Base-by-base conservation (phyloP, 2,797 vertebrate genomes). In the Pachyuromys duprasi region DNA sequence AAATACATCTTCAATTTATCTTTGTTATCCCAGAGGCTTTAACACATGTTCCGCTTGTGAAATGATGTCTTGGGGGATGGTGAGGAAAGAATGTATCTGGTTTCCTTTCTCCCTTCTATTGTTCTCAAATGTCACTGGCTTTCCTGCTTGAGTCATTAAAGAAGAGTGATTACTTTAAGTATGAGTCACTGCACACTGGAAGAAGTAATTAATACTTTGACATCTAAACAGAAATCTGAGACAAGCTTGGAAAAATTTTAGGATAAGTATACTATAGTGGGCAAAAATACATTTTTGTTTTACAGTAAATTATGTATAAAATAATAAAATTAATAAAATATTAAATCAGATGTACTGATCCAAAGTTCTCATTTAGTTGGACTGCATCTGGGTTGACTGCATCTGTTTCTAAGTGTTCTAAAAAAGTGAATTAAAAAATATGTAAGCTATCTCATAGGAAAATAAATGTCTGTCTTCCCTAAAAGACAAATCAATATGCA, bases 61-160 rank as follows among this genome's bases (percentile, higher is more conserved):
- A 97, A 84, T 97, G 94, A 74, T 92, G 92, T 96, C 94, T 74
- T 94, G 49, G 67, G 94, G 96, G 90, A 95, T 91, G 80, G 86
- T 90, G 89, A 93, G 92, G 97, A 96, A 93, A 87, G 49, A 89
- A 60, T 93, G 90, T 94, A 80, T 74, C 80, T 36, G 89, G 76
- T 86, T 96, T n/a, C 84, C 98, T 97, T 76, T 42, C 80, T 96
- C 36, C 55, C 18, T 76, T 42, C 69, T 57, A 86, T 57, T 60
- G 39, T n/a, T 97, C 96, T 69, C 80, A 88, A 33, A 93, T 96
- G 93, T 80, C 91, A 80, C 65, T 84, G 82, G 95, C 39, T 83
- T 97, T 79, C 31, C 91, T 94, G 93, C 95, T 79, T 26, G 97
- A 94, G 96, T 95, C 86, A 79, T 87, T 75, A 76, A 72, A 91